Conservation (phyloP, 2,113 vertebrate genomes). For the Nestor notabilis region DNA sequence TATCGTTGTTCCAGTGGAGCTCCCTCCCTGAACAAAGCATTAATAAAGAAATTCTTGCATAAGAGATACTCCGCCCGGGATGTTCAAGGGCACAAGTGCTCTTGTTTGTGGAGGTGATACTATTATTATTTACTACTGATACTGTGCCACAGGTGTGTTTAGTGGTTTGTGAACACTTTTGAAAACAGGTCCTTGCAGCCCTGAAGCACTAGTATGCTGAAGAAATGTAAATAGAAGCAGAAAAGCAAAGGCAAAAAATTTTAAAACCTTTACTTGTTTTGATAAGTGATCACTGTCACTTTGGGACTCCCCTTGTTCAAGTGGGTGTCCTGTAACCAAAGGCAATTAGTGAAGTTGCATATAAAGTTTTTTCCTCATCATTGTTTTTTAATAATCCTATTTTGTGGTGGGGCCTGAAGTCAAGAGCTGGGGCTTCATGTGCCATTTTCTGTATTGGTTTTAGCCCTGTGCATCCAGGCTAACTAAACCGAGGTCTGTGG, state of each 20-base stretch:
- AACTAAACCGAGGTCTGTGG: background rate
- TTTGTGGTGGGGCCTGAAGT: background rate
- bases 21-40: constrained; percentile 8
- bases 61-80: constrained; percentile 32
- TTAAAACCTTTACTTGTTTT: background rate
- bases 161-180: background rate
- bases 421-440: background rate
- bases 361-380: background rate
- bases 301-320: background rate
- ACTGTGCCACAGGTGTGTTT: background rate
- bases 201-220: background rate
- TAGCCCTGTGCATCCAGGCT: background rate
- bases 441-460: background rate
- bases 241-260: background rate
- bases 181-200: constrained; percentile 17
- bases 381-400: background rate
- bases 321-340: background rate
- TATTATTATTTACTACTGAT: constrained; percentile 40
- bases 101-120: constrained; percentile 19
- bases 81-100: background rate
- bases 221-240: background rate
- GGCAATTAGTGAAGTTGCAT: background rate
- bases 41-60: constrained; percentile 61
- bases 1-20: background rate
- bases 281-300: background rate